Evolutionary conservation across 2,888 invertebrate genomes (phyloP).

Genomic region (Phania funesta): DNA sequence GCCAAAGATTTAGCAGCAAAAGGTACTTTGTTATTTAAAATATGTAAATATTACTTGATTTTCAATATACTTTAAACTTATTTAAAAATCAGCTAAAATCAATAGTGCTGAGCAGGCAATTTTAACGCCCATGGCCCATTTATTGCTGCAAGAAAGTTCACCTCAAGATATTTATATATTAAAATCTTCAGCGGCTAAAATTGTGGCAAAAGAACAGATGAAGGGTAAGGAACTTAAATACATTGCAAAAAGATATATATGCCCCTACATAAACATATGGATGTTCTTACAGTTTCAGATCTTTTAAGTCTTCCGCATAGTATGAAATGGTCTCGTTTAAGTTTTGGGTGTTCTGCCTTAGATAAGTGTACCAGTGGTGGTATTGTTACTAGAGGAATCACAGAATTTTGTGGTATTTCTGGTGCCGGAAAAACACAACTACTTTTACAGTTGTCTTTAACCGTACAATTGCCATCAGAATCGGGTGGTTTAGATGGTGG

Average conservation of each 20-base stretch:
- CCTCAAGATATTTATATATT: conserved; percentile 76
- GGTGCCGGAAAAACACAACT: conserved; percentile 89
- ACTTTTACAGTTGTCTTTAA: conserved; percentile 86
- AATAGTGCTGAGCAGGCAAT: conserved; percentile 74
- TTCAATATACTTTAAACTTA: not conserved
- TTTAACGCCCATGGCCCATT: conserved; percentile 70
- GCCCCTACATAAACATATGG: not conserved
- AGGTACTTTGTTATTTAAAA: conserved; percentile 67
- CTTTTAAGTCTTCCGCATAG: conserved; percentile 70
- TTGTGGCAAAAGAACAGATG: conserved; percentile 70
- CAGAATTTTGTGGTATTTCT: conserved; percentile 87
- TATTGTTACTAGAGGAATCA: conserved; percentile 84
- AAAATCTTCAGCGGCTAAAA: conserved; percentile 78
- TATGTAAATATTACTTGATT: not conserved
- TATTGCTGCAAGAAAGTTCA: conserved; percentile 73
- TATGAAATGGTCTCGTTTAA: conserved; percentile 75
- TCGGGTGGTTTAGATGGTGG: conserved; percentile 82
- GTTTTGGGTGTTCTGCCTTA: conserved; percentile 82
- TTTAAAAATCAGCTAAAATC: conserved; percentile 72
- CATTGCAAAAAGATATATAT: not conserved
- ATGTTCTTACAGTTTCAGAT: conserved; percentile 57
- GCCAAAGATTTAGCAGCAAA: conserved; percentile 73
- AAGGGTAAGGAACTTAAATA: conserved; percentile 30
- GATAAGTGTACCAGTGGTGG: conserved; percentile 85
- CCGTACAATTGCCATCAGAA: conserved; percentile 82